These are phyloP conservation scores for Oreocharis arfaki DNA, from an alignment of 2,113 vertebrate species.

Conservation along the genomic window DNA sequence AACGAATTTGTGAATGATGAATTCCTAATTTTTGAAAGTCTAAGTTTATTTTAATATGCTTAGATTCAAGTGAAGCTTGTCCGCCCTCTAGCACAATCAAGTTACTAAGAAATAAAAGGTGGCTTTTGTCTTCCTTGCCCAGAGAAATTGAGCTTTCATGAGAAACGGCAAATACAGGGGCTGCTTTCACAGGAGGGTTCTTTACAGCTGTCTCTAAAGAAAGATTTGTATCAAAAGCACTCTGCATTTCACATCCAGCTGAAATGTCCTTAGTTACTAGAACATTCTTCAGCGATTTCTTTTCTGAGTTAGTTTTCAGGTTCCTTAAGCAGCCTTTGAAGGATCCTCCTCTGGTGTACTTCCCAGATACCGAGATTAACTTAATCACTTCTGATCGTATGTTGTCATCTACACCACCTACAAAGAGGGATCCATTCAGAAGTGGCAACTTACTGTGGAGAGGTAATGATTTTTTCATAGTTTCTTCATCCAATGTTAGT, in stretches of 20 bases:
- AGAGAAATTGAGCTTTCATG: conserved; percentile 43
- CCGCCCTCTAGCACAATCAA: conserved; percentile 83
- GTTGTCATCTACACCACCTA: conserved; percentile 81
- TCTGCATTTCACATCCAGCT: conserved; percentile 80
- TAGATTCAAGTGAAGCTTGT: conserved; percentile 77
- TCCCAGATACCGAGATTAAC: conserved; percentile 79
- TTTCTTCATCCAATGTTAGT: conserved; percentile 79
- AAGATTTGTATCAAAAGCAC: conserved; percentile 18
- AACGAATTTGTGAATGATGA: conserved; percentile 82
- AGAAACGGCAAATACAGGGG: conserved; percentile 29
- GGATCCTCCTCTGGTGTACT: conserved; percentile 77
- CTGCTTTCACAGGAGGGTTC: background rate
- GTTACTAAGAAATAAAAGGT: conserved; percentile 77
- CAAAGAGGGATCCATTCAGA: conserved; percentile 77
- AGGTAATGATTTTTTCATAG: conserved; percentile 69
- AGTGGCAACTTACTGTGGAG: conserved; percentile 64
- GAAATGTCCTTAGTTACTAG: conserved; percentile 86
- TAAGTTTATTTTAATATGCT: conserved; percentile 81
- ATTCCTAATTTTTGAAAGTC: conserved; percentile 81
- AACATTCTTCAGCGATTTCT: conserved; percentile 77
- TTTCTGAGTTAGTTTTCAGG: conserved; percentile 75
- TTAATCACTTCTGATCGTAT: conserved; percentile 73
- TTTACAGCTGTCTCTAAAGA: background rate
- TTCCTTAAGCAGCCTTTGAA: conserved; percentile 89
- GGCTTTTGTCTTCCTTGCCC: conserved; percentile 57